Conservation (phyloP, 2,888 invertebrate species). For the Nomada goodeniana region DNA sequence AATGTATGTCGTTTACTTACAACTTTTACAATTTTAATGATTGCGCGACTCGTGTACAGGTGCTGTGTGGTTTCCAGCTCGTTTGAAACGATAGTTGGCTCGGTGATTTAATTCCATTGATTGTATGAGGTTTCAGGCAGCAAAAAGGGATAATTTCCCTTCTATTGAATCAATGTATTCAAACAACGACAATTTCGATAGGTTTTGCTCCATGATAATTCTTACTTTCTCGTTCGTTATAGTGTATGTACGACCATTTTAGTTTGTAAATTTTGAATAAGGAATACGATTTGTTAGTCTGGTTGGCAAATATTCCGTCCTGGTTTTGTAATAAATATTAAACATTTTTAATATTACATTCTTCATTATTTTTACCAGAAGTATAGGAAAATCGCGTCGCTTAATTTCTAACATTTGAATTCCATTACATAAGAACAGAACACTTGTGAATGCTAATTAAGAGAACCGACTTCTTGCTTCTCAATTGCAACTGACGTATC, state of each 20-base stretch:
- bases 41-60: not conserved
- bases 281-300: too few species aligned
- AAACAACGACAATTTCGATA: not conserved
- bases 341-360: too few species aligned
- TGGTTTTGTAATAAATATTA: too few species aligned
- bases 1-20: not conserved
- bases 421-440: not conserved
- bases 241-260: too few species aligned
- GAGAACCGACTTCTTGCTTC: not conserved
- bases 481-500: not conserved
- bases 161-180: not conserved
- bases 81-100: not conserved
- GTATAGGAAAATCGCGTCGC: too few species aligned
- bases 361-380: too few species aligned
- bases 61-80: too few species aligned
- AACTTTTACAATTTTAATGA: constrained; percentile 17
- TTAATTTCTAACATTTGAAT: not conserved
- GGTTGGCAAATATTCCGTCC: too few species aligned
- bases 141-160: not conserved
- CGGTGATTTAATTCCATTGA: not conserved
- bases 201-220: not conserved
- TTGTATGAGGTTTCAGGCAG: not conserved
- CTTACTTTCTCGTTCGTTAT: not conserved
- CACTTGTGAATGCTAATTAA: not conserved
- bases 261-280: too few species aligned